phyloP scores from a whole-genome alignment of 2,113 vertebrate genomes.

The Noctilio leporinus region DNA sequence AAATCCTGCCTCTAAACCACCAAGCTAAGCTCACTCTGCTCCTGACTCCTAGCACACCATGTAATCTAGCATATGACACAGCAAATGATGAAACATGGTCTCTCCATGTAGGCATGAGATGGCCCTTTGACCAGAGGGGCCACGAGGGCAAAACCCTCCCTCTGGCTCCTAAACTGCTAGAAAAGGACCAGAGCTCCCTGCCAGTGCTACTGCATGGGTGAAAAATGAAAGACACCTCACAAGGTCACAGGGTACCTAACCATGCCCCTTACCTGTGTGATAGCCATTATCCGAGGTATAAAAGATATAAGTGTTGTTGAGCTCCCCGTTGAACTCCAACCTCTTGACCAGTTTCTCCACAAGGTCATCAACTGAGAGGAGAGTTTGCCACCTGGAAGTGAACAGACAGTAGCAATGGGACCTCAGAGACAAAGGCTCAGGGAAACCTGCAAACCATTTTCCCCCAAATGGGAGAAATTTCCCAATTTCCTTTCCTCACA shows the following conservation, averaged over 20 bases:
- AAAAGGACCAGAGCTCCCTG: neutral
- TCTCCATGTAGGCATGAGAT: neutral
- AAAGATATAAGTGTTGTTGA: slow-evolving; percentile 93
- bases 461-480: neutral
- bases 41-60: neutral
- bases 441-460: neutral
- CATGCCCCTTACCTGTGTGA: slow-evolving; percentile 86
- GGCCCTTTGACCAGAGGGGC: neutral
- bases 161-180: neutral
- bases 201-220: neutral
- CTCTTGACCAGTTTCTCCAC: slow-evolving; percentile 92
- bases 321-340: slow-evolving; percentile 85
- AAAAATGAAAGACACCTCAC: neutral
- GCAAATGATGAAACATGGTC: neutral
- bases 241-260: neutral
- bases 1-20: neutral
- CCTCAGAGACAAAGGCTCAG: neutral
- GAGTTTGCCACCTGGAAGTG: slow-evolving; percentile 89
- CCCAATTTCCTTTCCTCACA: neutral
- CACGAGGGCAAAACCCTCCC: neutral
- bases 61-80: neutral
- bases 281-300: slow-evolving; percentile 98
- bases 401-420: neutral
- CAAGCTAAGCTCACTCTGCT: neutral
- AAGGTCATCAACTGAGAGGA: slow-evolving; percentile 96